Conservation (phyloP, 2,888 invertebrate species). For the Ariolimax columbianus region DNA sequence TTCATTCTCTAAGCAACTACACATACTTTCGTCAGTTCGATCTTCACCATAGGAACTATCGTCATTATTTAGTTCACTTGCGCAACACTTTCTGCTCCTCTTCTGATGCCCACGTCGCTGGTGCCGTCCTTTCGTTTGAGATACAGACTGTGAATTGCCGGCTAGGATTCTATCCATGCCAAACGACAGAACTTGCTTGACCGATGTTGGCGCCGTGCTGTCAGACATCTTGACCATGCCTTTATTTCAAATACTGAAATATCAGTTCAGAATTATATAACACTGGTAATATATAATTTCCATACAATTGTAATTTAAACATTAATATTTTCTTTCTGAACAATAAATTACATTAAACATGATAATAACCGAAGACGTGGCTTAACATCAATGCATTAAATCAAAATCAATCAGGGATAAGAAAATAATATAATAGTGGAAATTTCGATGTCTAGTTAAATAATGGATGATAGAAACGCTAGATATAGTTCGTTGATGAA, state of each 20-base stretch:
- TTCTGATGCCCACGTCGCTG: not conserved
- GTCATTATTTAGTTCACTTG: not conserved
- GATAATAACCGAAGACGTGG: too few species aligned
- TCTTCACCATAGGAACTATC: not conserved
- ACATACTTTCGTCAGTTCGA: not conserved
- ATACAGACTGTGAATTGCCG: not conserved
- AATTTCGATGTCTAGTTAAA: too few species aligned
- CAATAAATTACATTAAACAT: too few species aligned
- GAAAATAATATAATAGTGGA: too few species aligned
- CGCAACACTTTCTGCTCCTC: not conserved
- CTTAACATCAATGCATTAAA: too few species aligned
- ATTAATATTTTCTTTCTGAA: too few species aligned
- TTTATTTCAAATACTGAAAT: not conserved
- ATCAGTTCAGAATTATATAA: not conserved
- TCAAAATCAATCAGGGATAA: too few species aligned
- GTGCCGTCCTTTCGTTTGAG: not conserved
- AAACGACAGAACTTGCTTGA: conserved; percentile 60
- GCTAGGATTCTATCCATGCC: conserved; percentile 70
- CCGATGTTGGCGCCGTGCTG: not conserved
- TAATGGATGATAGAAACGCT: too few species aligned
- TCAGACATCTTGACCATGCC: conserved; percentile 22
- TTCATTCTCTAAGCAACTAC: not conserved
- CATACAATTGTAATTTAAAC: too few species aligned
- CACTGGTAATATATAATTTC: too few species aligned
- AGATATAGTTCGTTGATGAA: too few species aligned